Evolutionary conservation across 2,888 invertebrate genomes (phyloP).

Genomic region (Lycia hirtaria): DNA sequence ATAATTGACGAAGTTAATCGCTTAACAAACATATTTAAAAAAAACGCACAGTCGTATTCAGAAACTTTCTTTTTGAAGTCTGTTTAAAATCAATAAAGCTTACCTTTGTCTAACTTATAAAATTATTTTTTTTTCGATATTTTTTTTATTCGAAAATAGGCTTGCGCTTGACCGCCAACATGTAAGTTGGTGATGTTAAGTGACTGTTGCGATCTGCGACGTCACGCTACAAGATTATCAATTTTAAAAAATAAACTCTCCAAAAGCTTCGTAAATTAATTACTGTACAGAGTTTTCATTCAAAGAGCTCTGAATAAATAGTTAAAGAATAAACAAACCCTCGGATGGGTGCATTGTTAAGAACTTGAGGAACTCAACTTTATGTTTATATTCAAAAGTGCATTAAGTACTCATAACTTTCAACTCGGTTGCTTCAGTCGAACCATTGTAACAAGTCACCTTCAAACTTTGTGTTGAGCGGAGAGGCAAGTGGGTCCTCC

Average conservation of each 20-base stretch:
- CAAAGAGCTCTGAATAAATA: conserved; percentile 36
- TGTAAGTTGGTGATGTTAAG: no score
- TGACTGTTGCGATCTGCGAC: no score
- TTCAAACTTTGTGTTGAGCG: conserved; percentile 18
- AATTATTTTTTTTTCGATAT: no score
- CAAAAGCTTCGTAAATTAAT: conserved; percentile 28
- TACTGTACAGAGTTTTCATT: conserved; percentile 30
- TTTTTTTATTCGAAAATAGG: no score
- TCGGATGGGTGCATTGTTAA: conserved; percentile 45
- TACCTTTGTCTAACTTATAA: no score
- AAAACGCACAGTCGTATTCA: no score
- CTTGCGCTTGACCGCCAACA: no score
- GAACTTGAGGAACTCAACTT: conserved; percentile 53
- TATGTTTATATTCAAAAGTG: conserved; percentile 63
- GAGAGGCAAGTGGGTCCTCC: conserved; percentile 17
- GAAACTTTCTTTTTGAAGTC: no score
- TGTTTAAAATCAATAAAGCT: no score
- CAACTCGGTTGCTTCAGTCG: conserved; percentile 51
- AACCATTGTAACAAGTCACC: conserved; percentile 33
- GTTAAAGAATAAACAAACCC: conserved; percentile 32
- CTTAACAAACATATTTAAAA: no score
- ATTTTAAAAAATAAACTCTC: background rate
- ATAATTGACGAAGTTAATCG: no score
- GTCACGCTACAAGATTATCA: no score
- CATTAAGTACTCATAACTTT: conserved; percentile 60